Percentiles rank a stretch among this genome's conserved stretches.
Evolutionary conservation across 2,888 invertebrate species (phyloP).

Genomic region (Ectropis crepuscularia): DNA sequence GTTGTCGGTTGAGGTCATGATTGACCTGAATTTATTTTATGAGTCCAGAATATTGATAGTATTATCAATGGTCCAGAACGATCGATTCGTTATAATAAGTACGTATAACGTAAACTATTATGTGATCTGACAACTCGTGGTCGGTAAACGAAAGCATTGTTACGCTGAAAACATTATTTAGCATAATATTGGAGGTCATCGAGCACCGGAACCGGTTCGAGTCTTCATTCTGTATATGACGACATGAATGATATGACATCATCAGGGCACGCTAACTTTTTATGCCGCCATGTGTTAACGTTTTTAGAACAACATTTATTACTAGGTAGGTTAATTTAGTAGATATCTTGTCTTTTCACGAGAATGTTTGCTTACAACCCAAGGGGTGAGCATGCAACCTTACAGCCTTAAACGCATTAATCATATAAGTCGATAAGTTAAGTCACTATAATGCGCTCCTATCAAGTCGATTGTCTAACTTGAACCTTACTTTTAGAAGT

Average conservation of each 20-base stretch:
- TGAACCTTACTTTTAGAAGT: too few species aligned
- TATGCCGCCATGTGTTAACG: slow-evolving; percentile 6
- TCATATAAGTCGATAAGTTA: too few species aligned
- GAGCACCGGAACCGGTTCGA: slow-evolving; percentile 68
- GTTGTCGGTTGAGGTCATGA: too few species aligned
- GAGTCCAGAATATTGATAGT: too few species aligned
- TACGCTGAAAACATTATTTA: slow-evolving; percentile 64
- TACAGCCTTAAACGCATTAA: too few species aligned
- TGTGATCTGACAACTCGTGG: slow-evolving; percentile 3
- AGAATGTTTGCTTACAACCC: neutral
- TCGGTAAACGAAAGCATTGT: slow-evolving; percentile 12
- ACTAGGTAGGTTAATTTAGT: neutral
- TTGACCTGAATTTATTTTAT: too few species aligned
- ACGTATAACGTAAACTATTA: too few species aligned
- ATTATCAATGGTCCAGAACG: too few species aligned
- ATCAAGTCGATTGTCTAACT: too few species aligned
- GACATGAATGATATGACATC: slow-evolving; percentile 71
- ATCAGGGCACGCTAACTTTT: slow-evolving; percentile 42
- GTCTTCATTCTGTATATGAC: slow-evolving; percentile 64
- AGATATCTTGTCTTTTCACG: neutral
- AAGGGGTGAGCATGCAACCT: too few species aligned
- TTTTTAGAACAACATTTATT: slow-evolving; percentile 5
- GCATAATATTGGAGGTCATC: slow-evolving; percentile 75
- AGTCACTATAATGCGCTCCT: too few species aligned
- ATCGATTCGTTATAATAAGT: too few species aligned